phyloP scores from a whole-genome alignment of 1,140 invertebrate genomes.

The Rhopalosiphum maidis region DNA sequence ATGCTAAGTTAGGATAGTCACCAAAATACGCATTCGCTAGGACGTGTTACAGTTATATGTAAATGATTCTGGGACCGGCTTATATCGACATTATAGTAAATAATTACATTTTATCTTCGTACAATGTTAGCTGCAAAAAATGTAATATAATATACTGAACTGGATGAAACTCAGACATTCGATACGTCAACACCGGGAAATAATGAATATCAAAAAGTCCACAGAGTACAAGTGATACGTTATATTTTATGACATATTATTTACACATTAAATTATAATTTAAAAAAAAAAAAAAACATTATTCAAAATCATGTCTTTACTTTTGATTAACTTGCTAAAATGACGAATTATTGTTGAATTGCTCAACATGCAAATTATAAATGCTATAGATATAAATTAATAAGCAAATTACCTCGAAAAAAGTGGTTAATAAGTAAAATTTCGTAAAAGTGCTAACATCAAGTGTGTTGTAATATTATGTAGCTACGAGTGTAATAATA shows the following conservation, averaged over 20 bases:
- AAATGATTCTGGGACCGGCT: not conserved
- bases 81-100: not conserved
- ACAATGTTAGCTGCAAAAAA: not conserved
- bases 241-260: not conserved
- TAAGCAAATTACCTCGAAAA: not conserved
- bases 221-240: not conserved
- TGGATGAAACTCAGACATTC: not conserved
- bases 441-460: too few relatives aligned
- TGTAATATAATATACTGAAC: not conserved
- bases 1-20: not conserved
- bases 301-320: not conserved
- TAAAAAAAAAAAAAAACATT: not conserved
- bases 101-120: not conserved
- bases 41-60: not conserved
- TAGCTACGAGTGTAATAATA: too few relatives aligned
- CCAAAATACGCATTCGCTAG: not conserved
- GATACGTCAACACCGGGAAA: not conserved
- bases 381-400: not conserved
- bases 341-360: too few relatives aligned
- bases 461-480: too few relatives aligned
- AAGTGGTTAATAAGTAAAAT: not conserved
- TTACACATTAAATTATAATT: not conserved
- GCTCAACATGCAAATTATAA: too few relatives aligned
- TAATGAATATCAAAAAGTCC: not conserved
- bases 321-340: not conserved